phyloP scores from a whole-genome alignment of 2,113 vertebrate genomes.

The Mormyrus lacerda region DNA sequence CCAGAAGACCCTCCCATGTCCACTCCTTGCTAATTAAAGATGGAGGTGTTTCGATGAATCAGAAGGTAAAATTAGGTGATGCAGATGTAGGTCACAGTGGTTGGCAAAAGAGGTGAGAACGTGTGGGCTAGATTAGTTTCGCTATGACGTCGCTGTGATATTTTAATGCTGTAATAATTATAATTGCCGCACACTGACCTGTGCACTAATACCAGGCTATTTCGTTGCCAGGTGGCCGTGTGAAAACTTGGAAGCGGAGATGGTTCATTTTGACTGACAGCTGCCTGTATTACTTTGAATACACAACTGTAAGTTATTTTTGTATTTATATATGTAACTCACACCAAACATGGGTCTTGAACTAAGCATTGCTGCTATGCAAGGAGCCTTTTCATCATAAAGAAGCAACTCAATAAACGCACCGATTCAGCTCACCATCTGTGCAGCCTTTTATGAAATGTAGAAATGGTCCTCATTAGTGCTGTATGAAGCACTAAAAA shows the following conservation, averaged over 20 bases:
- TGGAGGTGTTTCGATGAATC: neutral
- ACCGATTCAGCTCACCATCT: neutral
- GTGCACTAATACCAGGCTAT: constrained; percentile 32
- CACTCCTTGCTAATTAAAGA: neutral
- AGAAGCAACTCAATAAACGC: neutral
- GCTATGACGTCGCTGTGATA: neutral
- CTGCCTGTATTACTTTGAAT: constrained; percentile 95
- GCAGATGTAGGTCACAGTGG: neutral
- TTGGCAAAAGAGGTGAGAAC: neutral
- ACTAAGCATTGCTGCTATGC: neutral
- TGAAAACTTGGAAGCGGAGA: constrained; percentile 90
- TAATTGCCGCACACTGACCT: neutral
- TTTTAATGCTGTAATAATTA: neutral
- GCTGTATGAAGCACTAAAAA: neutral
- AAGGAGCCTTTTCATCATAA: neutral
- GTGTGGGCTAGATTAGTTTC: neutral
- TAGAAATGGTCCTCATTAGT: neutral
- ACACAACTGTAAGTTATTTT: constrained; percentile 79
- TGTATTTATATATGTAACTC: neutral
- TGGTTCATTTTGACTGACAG: constrained; percentile 96
- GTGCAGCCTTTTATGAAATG: constrained; percentile 30
- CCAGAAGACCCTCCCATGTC: neutral
- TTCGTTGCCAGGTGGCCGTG: constrained; percentile 58
- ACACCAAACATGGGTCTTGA: neutral
- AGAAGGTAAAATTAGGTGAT: neutral